phyloP scores from a whole-genome alignment of 2,113 vertebrate species.

The Phyllostomus discolor region DNA sequence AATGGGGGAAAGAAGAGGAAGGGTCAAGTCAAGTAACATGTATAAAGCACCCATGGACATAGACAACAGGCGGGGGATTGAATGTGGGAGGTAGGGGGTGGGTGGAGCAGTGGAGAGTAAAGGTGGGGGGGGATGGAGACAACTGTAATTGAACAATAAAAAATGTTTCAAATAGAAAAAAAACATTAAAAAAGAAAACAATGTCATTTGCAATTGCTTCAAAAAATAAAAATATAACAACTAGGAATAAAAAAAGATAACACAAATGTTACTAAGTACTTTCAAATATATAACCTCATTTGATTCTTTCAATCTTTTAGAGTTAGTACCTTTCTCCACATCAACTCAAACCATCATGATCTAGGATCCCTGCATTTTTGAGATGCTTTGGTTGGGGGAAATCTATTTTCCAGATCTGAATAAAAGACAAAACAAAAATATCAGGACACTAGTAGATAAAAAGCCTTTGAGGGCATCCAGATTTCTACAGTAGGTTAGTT shows the following conservation, averaged over 20 bases:
- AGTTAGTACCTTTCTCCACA: neutral
- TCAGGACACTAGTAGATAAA: neutral
- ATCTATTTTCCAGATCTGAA: neutral
- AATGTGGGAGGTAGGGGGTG: too few relatives aligned
- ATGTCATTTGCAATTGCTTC: too few relatives aligned
- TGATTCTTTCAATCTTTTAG: neutral
- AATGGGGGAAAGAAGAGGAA: too few relatives aligned
- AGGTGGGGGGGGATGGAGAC: too few relatives aligned
- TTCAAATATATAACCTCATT: neutral
- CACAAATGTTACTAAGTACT: neutral
- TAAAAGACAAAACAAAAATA: neutral
- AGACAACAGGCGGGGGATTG: too few relatives aligned
- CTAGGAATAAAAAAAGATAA: neutral
- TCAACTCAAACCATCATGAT: neutral
- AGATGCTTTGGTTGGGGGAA: neutral
- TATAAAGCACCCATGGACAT: too few relatives aligned
- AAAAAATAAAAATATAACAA: too few relatives aligned
- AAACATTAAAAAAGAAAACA: too few relatives aligned
- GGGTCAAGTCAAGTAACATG: too few relatives aligned
- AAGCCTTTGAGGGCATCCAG: neutral
- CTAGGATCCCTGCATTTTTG: neutral
- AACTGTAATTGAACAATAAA: too few relatives aligned
- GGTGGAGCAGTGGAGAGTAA: too few relatives aligned
- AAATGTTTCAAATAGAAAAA: too few relatives aligned
- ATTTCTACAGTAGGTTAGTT: neutral